Conservation (phyloP, 1,140 invertebrate species). For the Drosophila orosa region DNA sequence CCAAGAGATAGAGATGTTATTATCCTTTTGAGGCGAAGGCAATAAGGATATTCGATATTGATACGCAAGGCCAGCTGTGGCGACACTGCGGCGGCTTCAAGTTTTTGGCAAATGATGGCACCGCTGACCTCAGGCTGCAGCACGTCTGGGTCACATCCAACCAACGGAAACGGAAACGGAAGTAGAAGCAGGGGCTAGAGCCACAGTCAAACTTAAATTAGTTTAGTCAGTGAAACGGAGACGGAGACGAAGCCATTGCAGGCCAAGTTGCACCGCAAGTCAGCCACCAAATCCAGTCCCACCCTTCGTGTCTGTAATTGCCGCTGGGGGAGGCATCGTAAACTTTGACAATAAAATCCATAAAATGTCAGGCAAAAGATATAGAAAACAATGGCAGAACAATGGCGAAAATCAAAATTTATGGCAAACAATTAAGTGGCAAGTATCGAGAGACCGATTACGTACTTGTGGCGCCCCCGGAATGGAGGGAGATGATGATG, state of each 20-base stretch:
- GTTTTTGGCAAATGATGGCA: conserved; percentile 65
- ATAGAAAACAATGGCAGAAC: conserved; percentile 31
- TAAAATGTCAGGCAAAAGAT: conserved; percentile 49
- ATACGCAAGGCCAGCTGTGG: conserved; percentile 50
- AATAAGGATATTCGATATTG: conserved; percentile 29
- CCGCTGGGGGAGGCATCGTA: conserved; percentile 33
- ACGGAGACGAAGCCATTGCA: conserved; percentile 24
- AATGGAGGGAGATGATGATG: too few relatives aligned
- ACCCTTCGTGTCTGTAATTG: conserved; percentile 26
- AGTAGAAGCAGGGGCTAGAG: neutral
- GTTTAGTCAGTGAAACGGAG: conserved; percentile 35
- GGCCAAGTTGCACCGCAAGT: conserved; percentile 25
- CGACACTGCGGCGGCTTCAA: conserved; percentile 43
- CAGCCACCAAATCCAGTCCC: conserved; percentile 3
- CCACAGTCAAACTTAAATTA: conserved; percentile 47
- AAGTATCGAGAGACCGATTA: conserved; percentile 54
- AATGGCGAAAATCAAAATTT: conserved; percentile 66
- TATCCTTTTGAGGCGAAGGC: neutral
- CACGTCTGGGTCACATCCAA: conserved; percentile 37
- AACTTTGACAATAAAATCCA: conserved; percentile 55
- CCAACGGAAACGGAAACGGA: conserved; percentile 20
- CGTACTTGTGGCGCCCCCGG: conserved; percentile 28
- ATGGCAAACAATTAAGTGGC: conserved; percentile 67
- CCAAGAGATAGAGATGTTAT: neutral
- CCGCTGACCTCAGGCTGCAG: conserved; percentile 43